phyloP scores from a whole-genome alignment of 2,888 invertebrate species.

The Lepeophtheirus nordmannii region DNA sequence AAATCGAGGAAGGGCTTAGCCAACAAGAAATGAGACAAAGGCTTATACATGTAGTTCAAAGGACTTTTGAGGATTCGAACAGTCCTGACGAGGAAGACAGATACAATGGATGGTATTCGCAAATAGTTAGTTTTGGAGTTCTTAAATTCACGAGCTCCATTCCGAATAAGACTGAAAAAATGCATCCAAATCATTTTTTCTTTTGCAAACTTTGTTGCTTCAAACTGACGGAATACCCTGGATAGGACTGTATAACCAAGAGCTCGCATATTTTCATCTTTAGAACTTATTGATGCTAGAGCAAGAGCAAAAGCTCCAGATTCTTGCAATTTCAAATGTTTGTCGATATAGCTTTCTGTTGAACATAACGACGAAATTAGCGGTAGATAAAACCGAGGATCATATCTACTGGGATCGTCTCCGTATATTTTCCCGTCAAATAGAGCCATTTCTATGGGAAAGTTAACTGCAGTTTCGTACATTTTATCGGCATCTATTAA shows the following conservation, averaged over 20 bases:
- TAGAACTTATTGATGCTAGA: constrained; percentile 3
- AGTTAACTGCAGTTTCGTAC: constrained; percentile 11
- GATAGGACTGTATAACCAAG: not conserved
- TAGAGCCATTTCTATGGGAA: not conserved
- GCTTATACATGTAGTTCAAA: constrained; percentile 9
- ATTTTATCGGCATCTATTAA: constrained; percentile 15
- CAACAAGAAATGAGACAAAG: constrained; percentile 8
- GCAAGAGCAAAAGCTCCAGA: constrained; percentile 12
- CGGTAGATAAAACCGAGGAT: constrained; percentile 14
- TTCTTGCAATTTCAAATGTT: constrained; percentile 20
- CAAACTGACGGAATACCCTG: not conserved
- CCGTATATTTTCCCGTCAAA: not conserved
- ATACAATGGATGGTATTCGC: constrained; percentile 3
- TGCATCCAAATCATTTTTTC: constrained; percentile 22
- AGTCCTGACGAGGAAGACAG: constrained; percentile 7
- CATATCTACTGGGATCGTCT: not conserved
- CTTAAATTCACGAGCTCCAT: not conserved
- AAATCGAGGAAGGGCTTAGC: constrained; percentile 18
- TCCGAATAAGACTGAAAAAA: constrained; percentile 12
- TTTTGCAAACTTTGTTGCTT: not conserved
- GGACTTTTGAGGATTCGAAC: constrained; percentile 4
- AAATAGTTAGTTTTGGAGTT: not conserved
- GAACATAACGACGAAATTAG: constrained; percentile 11
- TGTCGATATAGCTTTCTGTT: not conserved
- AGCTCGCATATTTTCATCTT: not conserved